phyloP scores from a whole-genome alignment of 2,113 vertebrate genomes.

The Amblyopsis rosae region DNA sequence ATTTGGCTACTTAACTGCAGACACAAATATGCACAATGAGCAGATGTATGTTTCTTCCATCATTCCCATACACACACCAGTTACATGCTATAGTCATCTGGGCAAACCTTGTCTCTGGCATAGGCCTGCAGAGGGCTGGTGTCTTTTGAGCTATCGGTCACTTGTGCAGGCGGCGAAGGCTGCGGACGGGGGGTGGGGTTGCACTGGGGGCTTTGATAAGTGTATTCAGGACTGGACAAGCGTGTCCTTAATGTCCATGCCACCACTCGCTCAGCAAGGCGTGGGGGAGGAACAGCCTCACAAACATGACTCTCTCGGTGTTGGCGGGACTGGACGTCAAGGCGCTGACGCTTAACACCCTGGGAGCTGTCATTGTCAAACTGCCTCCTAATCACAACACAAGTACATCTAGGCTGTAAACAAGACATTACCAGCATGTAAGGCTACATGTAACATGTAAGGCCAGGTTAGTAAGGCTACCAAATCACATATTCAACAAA shows the following conservation, averaged over 20 bases:
- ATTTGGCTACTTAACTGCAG: slow-evolving; percentile 89
- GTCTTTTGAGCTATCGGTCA: slow-evolving; percentile 58
- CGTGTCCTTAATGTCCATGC: slow-evolving; percentile 26
- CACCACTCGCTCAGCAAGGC: neutral
- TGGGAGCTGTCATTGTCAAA: slow-evolving; percentile 64
- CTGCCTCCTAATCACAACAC: slow-evolving; percentile 78
- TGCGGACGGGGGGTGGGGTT: neutral
- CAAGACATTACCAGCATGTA: neutral
- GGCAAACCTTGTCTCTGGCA: slow-evolving; percentile 84
- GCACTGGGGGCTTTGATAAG: slow-evolving; percentile 29
- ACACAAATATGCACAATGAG: slow-evolving; percentile 33
- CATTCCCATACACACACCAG: neutral
- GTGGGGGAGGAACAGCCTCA: neutral
- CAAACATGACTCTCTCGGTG: slow-evolving; percentile 23
- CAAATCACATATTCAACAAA: too few species aligned
- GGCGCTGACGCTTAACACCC: slow-evolving; percentile 81
- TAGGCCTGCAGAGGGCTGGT: slow-evolving; percentile 64
- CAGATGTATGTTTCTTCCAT: neutral
- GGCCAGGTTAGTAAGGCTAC: too few species aligned
- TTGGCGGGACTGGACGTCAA: slow-evolving; percentile 64
- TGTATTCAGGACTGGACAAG: slow-evolving; percentile 39
- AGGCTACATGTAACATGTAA: too few species aligned
- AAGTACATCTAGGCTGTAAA: neutral
- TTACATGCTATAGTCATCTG: neutral
- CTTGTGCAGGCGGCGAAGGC: slow-evolving; percentile 51